Conservation (phyloP, 2,888 invertebrate genomes). For the Latrodectus elegans region DNA sequence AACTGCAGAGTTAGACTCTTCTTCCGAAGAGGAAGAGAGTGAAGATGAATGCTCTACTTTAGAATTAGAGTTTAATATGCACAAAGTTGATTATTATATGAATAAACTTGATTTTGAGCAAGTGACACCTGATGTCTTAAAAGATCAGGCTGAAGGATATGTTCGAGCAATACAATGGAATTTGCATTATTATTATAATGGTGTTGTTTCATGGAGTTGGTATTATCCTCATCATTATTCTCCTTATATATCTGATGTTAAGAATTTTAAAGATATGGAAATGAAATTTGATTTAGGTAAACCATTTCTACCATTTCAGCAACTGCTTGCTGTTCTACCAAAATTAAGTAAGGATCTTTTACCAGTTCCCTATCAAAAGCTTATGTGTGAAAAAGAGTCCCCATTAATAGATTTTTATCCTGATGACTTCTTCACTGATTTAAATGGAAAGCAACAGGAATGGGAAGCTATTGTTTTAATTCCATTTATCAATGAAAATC, state of each 20-base stretch:
- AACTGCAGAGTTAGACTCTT: constrained; percentile 61
- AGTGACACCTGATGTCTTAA: constrained; percentile 84
- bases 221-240: constrained; percentile 98
- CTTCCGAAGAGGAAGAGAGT: constrained; percentile 40
- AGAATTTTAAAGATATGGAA: constrained; percentile 83
- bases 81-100: constrained; percentile 93
- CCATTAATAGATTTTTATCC: constrained; percentile 95
- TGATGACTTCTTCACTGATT: constrained; percentile 89
- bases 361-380: constrained; percentile 81
- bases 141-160: constrained; percentile 89
- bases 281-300: constrained; percentile 88
- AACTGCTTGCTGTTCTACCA: constrained; percentile 90
- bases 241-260: constrained; percentile 95
- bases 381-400: constrained; percentile 86
- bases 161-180: constrained; percentile 97
- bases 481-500: constrained; percentile 91
- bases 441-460: constrained; percentile 95
- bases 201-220: constrained; percentile 98
- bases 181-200: constrained; percentile 95
- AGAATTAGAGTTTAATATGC: constrained; percentile 80
- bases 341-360: constrained; percentile 87
- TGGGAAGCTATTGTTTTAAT: constrained; percentile 97
- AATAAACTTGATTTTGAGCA: constrained; percentile 88
- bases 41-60: constrained; percentile 35
- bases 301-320: constrained; percentile 95